phyloP scores from a whole-genome alignment of 1,140 invertebrate genomes.

The Ericerus pela region DNA sequence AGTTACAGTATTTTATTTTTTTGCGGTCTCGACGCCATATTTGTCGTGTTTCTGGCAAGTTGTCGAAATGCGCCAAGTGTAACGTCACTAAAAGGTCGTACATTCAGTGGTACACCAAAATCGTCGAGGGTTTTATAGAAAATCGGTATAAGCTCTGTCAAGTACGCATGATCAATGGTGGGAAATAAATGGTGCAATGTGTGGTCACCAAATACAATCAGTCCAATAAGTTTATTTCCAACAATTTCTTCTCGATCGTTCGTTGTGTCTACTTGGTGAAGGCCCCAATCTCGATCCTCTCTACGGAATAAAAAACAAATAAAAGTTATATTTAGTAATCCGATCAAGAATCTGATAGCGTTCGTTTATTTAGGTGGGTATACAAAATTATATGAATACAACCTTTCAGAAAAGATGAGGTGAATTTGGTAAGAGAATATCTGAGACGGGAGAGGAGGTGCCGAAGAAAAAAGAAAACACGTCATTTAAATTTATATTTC shows the following conservation, averaged over 20 bases:
- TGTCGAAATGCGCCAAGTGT: conserved; percentile 52
- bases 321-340: conserved; percentile 10
- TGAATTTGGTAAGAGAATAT: too few relatives aligned
- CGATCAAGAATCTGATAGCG: too few relatives aligned
- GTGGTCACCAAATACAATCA: conserved; percentile 63
- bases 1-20: background rate
- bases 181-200: conserved; percentile 66
- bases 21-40: background rate
- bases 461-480: too few relatives aligned
- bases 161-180: conserved; percentile 50
- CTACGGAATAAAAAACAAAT: conserved; percentile 19
- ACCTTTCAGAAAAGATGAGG: too few relatives aligned
- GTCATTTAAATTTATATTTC: too few relatives aligned
- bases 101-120: conserved; percentile 42
- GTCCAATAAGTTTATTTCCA: conserved; percentile 44
- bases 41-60: conserved; percentile 32
- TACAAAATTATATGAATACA: too few relatives aligned
- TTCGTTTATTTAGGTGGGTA: too few relatives aligned
- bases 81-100: conserved; percentile 41
- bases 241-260: conserved; percentile 55
- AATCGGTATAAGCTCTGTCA: conserved; percentile 45
- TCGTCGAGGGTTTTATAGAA: conserved; percentile 51
- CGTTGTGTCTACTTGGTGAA: conserved; percentile 58
- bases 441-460: too few relatives aligned
- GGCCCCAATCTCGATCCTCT: conserved; percentile 54